Evolutionary conservation across 37 sponge, comb jelly and placozoan species (phyloP), one percentile per base, ranked within the genome.

Genomic region (Chondrosia reniformis): DNA sequence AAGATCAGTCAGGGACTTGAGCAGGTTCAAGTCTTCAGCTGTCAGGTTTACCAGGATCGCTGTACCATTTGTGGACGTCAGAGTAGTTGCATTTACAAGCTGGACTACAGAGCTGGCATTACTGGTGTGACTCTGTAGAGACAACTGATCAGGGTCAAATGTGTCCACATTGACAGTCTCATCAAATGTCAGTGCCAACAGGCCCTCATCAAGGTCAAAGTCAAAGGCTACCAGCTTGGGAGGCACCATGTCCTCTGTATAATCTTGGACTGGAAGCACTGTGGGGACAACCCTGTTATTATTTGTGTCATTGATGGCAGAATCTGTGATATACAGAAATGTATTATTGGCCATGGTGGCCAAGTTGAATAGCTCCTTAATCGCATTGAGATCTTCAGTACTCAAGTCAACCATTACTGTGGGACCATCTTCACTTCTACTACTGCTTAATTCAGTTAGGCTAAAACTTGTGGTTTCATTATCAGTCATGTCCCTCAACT

Each of bases 361-460:
- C 5, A 95, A 63, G 37, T 56, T 49, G 8, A 46, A 58, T n/a
- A 86, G 73, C 0, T 84, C 57, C 63, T 91, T 95, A 45, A 95
- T 89, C 49, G 84, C 87, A 55, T 95, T 95, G 36, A 91, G 78
- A 66, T 95, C 96, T 13, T 75, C 78, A 46, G 80, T 83, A 25
- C 89, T 79, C 0, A 95, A 79, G 15, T 63, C 28, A 9, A 95
- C 79, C 13, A 67, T 83, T 39, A 95, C 54, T 1, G 79, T 42
- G 0, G 96, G 95, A 80, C 87, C 65, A 81, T 95, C 79, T 4
- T 45, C 72, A 86, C 85, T 85, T 22, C 15, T 46, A 40, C 44
- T 40, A 9, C 24, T 34, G 42, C 72, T 69, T n/a, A n/a, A n/a
- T 41, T 38, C 42, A 7, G 22, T 34, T 4, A 69, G 72, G 36